These are phyloP conservation scores for Zaprionus capensis DNA, from an alignment of 1,140 invertebrate species.

Conservation along the genomic window DNA sequence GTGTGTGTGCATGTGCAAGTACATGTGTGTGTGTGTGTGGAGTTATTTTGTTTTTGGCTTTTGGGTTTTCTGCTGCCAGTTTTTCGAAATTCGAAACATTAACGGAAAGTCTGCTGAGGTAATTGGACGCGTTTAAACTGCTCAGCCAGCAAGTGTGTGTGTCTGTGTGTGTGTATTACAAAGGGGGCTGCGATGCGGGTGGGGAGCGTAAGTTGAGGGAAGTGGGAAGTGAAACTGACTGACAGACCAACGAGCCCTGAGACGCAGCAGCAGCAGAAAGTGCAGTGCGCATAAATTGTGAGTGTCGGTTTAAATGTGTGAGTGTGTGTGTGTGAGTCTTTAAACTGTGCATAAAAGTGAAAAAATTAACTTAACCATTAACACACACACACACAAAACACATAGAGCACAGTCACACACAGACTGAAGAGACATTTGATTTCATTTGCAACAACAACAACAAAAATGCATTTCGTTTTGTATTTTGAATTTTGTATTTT, in stretches of 20 bases:
- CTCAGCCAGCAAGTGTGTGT: conserved; percentile 26
- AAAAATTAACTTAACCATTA: neutral
- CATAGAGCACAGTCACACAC: neutral
- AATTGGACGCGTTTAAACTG: conserved; percentile 74
- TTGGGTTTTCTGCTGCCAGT: conserved; percentile 63
- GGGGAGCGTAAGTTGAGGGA: neutral
- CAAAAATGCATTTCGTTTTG: conserved; percentile 26
- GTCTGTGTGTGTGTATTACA: neutral
- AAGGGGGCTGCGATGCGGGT: neutral
- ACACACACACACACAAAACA: neutral
- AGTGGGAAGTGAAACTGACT: conserved; percentile 27
- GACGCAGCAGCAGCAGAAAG: neutral
- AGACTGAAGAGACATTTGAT: neutral
- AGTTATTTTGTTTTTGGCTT: conserved; percentile 39
- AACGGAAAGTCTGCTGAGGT: conserved; percentile 76
- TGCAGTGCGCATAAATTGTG: conserved; percentile 2
- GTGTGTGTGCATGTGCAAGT: neutral
- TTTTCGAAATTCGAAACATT: conserved; percentile 79
- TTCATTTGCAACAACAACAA: conserved; percentile 18
- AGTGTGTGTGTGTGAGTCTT: neutral
- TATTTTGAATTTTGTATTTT: conserved; percentile 8
- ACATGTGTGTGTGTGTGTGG: conserved; percentile 21
- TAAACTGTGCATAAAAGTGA: conserved; percentile 6
- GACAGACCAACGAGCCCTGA: conserved; percentile 17
- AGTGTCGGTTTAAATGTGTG: conserved; percentile 1